Conservation (phyloP, 2,888 invertebrate genomes). For the Hypercompe scribonia region DNA sequence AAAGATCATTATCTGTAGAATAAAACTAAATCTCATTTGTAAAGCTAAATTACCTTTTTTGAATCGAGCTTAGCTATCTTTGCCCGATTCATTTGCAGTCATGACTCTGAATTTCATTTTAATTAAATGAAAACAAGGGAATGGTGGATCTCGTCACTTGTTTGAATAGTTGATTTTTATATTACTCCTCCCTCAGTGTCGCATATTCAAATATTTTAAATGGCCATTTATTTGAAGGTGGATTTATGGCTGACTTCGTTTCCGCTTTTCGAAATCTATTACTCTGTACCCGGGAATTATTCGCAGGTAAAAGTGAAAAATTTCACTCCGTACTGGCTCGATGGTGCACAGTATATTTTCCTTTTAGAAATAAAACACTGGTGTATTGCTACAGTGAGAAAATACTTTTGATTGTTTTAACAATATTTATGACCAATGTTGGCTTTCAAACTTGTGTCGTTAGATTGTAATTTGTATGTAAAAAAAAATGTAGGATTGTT, state of each 20-base stretch:
- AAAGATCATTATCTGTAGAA: slow-evolving; percentile 56
- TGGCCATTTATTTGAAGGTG: slow-evolving; percentile 59
- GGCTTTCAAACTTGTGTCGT: neutral
- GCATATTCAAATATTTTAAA: slow-evolving; percentile 62
- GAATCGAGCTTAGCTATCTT: slow-evolving; percentile 60
- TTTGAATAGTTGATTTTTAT: slow-evolving; percentile 73
- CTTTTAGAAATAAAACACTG: slow-evolving; percentile 54
- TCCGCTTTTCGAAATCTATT: slow-evolving; percentile 78
- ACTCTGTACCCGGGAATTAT: slow-evolving; percentile 70
- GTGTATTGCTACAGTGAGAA: slow-evolving; percentile 22
- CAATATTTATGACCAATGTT: neutral
- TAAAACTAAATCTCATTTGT: slow-evolving; percentile 75
- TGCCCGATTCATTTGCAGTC: slow-evolving; percentile 59
- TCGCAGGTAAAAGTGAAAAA: slow-evolving; percentile 72
- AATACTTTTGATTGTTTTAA: slow-evolving; percentile 8
- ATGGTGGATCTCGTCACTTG: slow-evolving; percentile 73
- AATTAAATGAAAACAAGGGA: slow-evolving; percentile 84
- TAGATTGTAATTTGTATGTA: neutral
- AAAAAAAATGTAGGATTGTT: neutral
- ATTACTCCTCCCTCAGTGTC: slow-evolving; percentile 42
- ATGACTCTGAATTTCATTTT: slow-evolving; percentile 78
- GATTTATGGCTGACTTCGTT: slow-evolving; percentile 75
- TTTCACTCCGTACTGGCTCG: slow-evolving; percentile 54
- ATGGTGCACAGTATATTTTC: slow-evolving; percentile 57
- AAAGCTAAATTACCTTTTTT: slow-evolving; percentile 71